Percentiles rank a stretch among this genome's conserved stretches.
These are phyloP conservation scores for Oreochromis tanganicae DNA, from an alignment of 2,113 vertebrate species.

Conservation along the genomic window DNA sequence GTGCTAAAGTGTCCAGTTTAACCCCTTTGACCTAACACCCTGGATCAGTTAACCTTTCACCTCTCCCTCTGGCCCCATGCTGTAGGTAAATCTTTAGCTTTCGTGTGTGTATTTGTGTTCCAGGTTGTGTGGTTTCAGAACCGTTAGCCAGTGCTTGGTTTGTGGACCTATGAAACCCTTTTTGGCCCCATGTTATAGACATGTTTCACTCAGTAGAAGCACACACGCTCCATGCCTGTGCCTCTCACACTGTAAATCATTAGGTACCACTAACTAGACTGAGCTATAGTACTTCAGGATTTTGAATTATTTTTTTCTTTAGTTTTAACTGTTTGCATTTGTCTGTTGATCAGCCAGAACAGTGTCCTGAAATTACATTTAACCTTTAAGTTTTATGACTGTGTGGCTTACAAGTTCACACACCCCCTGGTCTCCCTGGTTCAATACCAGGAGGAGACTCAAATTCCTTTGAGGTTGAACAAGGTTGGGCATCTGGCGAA, in stretches of 20 bases:
- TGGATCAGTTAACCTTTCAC: conserved; percentile 59
- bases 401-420: neutral
- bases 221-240: neutral
- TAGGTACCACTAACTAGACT: neutral
- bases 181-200: neutral
- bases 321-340: neutral
- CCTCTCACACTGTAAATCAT: neutral
- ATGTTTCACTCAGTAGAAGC: neutral
- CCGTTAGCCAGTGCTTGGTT: neutral
- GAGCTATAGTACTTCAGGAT: neutral
- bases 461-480: neutral
- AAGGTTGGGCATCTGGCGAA: neutral
- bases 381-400: neutral
- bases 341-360: neutral
- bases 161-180: neutral
- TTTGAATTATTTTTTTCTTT: neutral
- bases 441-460: neutral
- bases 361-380: neutral
- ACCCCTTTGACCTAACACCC: conserved; percentile 52
- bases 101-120: neutral
- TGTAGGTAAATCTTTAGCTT: conserved; percentile 1
- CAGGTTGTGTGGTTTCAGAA: neutral
- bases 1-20: conserved; percentile 62
- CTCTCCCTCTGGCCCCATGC: conserved; percentile 22
- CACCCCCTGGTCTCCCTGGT: neutral